phyloP scores from a whole-genome alignment of 2,113 vertebrate genomes.

The Colossoma macropomum region DNA sequence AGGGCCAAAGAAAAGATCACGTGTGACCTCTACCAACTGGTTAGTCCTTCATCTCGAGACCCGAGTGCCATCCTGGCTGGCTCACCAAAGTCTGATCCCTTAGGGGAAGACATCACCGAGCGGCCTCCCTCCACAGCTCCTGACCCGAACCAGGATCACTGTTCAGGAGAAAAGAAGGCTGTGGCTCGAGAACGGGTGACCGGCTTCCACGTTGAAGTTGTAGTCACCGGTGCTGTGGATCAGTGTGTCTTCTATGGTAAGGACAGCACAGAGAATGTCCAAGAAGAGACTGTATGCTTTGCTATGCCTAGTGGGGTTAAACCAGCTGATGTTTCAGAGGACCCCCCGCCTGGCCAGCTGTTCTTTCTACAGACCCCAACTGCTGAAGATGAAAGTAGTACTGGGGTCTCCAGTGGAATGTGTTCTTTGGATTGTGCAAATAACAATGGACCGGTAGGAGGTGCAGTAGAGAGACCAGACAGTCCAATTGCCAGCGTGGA shows the following conservation, averaged over 20 bases:
- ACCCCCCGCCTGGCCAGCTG: conserved; percentile 89
- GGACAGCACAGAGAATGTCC: conserved; percentile 89
- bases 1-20: conserved; percentile 94
- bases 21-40: conserved; percentile 92
- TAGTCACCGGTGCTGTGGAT: conserved; percentile 93
- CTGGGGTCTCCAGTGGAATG: conserved; percentile 58
- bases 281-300: conserved; percentile 89
- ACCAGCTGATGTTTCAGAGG: conserved; percentile 76
- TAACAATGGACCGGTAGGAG: conserved; percentile 54
- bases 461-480: conserved; percentile 62
- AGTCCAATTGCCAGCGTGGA: conserved; percentile 66
- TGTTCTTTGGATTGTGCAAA: conserved; percentile 72
- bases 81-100: conserved; percentile 73
- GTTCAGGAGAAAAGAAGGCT: conserved; percentile 70
- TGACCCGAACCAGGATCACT: conserved; percentile 58
- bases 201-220: conserved; percentile 94
- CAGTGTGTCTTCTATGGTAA: conserved; percentile 94
- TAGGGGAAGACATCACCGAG: conserved; percentile 61
- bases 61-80: conserved; percentile 82
- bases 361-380: conserved; percentile 82
- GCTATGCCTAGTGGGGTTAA: conserved; percentile 71
- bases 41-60: conserved; percentile 86
- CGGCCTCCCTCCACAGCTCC: conserved; percentile 62
- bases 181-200: conserved; percentile 76
- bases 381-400: conserved; percentile 67